Base-by-base conservation (phyloP, 1,140 invertebrate genomes). In the Antheraea mylitta region DNA sequence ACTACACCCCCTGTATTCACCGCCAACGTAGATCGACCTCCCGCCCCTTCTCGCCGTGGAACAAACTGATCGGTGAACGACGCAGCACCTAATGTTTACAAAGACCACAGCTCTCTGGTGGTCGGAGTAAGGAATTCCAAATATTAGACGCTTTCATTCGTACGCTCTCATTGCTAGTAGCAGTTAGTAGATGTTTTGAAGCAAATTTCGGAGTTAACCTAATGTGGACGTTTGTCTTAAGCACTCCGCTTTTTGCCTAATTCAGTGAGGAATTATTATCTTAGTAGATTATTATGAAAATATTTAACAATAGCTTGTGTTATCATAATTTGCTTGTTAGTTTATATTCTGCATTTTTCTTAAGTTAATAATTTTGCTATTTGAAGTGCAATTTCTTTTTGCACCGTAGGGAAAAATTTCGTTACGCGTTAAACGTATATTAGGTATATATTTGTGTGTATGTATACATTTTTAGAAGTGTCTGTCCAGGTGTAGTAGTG, bases 91-190 rank as follows among this genome's bases (percentile, higher is more conserved):
- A 59, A 53, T 9, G 36, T 37, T 5, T n/a, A 30, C 16, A 53
- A 60, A 70, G 83, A 58, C 82, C 85, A 69, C 64, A 5, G 30
- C 71, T 77, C 36, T 71, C 45, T 89, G 85, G 89, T 66, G 76
- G 71, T 71, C 72, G 74, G 59, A 80, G 72, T 70, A 60, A 86
- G 85, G 87, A 89, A 89, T 91, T 81, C 76, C 69, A 81, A 85
- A 89, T 89, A 91, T 91, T 89, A 91, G 87, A 77, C 78, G 79
- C 72, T 77, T 70, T 67, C 73, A 71, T 89, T 86, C 79, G 76
- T 72, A 72, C 81, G 76, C 74, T 79, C 81, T 83, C 81, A 80
- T 86, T 85, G 85, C 82, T 85, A 77, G 72, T 81, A 65, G 19
- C 66, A 66, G 69, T 68, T 75, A 85, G 85, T 81, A 78, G 75